phyloP scores from a whole-genome alignment of 2,113 vertebrate genomes.

The Barnardius zonarius region DNA sequence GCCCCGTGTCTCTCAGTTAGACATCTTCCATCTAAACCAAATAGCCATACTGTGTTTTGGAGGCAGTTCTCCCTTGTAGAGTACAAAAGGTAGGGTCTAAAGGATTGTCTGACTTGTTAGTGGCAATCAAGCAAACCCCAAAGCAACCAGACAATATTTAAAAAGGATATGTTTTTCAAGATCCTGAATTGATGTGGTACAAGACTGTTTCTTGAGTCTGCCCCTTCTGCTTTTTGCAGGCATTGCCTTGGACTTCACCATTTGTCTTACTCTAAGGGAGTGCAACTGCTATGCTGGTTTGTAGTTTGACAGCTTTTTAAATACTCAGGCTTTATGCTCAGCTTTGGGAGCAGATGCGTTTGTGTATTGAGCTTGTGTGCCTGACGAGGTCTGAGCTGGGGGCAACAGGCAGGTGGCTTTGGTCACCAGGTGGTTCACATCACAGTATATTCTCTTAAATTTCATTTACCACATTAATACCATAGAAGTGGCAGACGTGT shows the following conservation, averaged over 20 bases:
- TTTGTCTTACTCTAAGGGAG: neutral
- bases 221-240: neutral
- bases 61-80: neutral
- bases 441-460: rapidly evolving
- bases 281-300: neutral
- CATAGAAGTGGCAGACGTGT: neutral
- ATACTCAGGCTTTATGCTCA: neutral
- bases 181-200: neutral
- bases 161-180: neutral
- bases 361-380: neutral
- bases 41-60: rapidly evolving
- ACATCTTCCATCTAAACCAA: neutral
- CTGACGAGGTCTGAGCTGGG: neutral
- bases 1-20: neutral
- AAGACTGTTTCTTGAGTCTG: neutral
- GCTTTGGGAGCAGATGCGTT: neutral
- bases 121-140: neutral
- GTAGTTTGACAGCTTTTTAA: neutral
- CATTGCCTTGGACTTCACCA: neutral
- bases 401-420: neutral
- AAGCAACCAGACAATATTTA: neutral
- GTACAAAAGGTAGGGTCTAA: neutral
- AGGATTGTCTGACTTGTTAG: neutral
- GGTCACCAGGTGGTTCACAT: neutral
- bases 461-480: neutral